Evolutionary conservation across 1,140 invertebrate species (phyloP), one percentile per base, ranked within the genome.

Genomic region (Cydia strobilella): DNA sequence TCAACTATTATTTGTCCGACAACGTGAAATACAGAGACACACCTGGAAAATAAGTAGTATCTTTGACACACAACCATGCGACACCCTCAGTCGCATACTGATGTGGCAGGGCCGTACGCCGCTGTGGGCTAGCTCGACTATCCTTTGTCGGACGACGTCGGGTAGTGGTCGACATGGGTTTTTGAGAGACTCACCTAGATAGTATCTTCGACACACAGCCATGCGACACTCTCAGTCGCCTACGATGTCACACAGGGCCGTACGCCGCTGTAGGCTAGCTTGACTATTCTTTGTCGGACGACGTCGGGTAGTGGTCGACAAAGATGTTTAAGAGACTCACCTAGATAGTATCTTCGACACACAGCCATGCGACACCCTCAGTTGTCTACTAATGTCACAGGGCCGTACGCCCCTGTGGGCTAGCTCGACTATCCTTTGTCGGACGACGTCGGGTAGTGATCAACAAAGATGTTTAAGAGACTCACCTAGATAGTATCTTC

Each of bases 41-140:
- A 99, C 95, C 98, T 97, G 80, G 98, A 98, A n/a, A n/a, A n/a
- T 6, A 54, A 3, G 25, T 82, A 98, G 94, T 93, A 98, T 98
- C 94, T 98, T 98, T 80, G 6, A 35, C 31, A 9, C 31, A 35
- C 31, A 35, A 0, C 7, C 31, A 9, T 9, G 31, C 7, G 31
- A 98, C 78, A 98, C 97, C 77, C 97, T 95, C 76, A 98, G 94
- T 93, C 98, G 97, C 66, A 97, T 94, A 73, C 97, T 97, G 92
- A 98, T 98, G 94, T 99, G 98, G 93, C 98, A 99, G 31, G 98
- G 98, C 83, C 98, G 93, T 74, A 99, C 98, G 65, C 98, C 98
- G 86, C 98, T 98, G 92, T 99, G 98, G 23, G 98, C 98, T 9
- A 9, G 98, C 6, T n/a, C n/a, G n/a, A n/a, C n/a, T n/a, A n/a